Base-by-base conservation (phyloP, 2,797 vertebrate species). In the Sarcophilus harrisii region DNA sequence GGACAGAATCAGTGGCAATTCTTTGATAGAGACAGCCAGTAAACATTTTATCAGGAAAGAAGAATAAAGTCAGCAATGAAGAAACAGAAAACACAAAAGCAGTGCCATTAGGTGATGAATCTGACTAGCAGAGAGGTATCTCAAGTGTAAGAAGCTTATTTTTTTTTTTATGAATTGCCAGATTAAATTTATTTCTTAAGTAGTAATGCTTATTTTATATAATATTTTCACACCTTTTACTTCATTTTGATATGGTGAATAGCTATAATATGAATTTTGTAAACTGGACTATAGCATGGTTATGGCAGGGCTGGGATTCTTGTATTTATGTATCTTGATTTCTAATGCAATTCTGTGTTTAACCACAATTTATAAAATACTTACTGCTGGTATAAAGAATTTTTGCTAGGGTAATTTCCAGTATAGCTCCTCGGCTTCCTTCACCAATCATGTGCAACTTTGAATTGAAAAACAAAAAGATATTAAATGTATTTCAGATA, bases 401-500 rank as follows among this genome's bases (percentile, higher is more conserved):
- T 98, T 99, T 99, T 0, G 99, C 98, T 93, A 99, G 98, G n/a
- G 99, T 99, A 98, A 99, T 99, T 98, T 99, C 99, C 92, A 99
- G 98, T 0, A 98, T 91, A 0, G 99, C 99, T 11, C 99, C 99
- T 97, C 99, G 99, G 97, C 99, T 99, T 94, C 99, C 99, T n/a
- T 99, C 99, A 13, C 99, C 99, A 81, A 99, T 98, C 99, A 99
- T 99, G 96, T 99, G 99, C 91, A 99, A 98, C 99, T 99, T 97
- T 90, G 96, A 66, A 91, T 13, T 93, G 94, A 58, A 91, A 60
- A 87, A 95, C 66, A 92, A 62, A 38, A 29, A 0, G 27, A 9
- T 0, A 6, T 81, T 87, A 94, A 52, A 89, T 96, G 60, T 94
- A 94, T 95, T 58, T 94, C 13, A 93, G 91, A 95, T n/a, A 38